phyloP scores from a whole-genome alignment of 2,113 vertebrate species.

The Rhagologus leucostigma region DNA sequence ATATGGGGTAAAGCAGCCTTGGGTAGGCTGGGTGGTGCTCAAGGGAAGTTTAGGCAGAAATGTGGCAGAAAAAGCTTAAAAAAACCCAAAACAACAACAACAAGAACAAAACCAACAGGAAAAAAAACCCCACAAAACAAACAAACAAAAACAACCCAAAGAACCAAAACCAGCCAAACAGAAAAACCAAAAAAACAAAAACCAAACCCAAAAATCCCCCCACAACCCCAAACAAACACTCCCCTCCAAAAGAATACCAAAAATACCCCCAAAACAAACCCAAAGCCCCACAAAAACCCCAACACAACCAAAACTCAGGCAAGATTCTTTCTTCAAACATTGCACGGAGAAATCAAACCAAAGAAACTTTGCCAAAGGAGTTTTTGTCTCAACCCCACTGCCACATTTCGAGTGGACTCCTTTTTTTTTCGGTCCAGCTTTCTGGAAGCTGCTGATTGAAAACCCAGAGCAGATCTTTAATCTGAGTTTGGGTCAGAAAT shows the following conservation, averaged over 20 bases:
- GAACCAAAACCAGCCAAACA: neutral
- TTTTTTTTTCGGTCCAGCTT: neutral
- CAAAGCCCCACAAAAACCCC: neutral
- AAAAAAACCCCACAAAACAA: neutral
- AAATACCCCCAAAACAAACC: neutral
- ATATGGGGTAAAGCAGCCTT: neutral
- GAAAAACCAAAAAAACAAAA: neutral
- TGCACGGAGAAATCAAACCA: neutral
- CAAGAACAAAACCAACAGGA: too few relatives aligned
- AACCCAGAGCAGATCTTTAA: neutral
- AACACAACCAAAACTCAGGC: neutral
- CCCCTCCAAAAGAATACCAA: neutral
- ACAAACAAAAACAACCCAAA: neutral
- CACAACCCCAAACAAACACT: neutral
- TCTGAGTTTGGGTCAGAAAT: neutral
- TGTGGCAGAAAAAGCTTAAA: neutral
- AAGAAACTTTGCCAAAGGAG: neutral
- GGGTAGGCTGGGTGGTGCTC: too few relatives aligned
- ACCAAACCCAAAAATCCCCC: neutral
- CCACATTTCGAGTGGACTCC: rapidly evolving
- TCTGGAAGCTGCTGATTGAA: neutral
- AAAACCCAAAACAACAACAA: neutral
- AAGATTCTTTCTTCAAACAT: neutral
- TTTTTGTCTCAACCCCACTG: neutral
- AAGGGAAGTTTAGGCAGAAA: neutral